phyloP scores from a whole-genome alignment of 2,113 vertebrate genomes.

The Onychostoma macrolepis region DNA sequence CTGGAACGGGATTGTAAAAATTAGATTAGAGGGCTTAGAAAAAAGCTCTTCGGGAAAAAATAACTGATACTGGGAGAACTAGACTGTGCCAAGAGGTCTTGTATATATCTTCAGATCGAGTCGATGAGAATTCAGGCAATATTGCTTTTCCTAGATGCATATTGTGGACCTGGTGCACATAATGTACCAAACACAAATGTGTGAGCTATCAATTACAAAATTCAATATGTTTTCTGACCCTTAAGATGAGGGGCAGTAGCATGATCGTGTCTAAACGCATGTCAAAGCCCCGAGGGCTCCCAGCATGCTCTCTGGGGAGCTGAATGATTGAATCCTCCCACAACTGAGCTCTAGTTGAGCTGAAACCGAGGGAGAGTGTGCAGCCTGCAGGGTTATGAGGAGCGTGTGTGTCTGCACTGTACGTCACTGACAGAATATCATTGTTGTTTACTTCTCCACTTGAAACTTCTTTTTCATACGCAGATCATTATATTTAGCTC shows the following conservation, averaged over 20 bases:
- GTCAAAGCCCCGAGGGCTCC: slow-evolving; percentile 8
- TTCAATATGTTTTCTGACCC: slow-evolving; percentile 22
- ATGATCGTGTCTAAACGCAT: background rate
- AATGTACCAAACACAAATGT: background rate
- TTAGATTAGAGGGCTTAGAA: background rate
- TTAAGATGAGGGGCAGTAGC: slow-evolving; percentile 10
- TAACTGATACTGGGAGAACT: background rate
- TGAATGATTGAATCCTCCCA: slow-evolving; percentile 8
- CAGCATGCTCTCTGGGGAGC: slow-evolving; percentile 1
- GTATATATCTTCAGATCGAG: background rate
- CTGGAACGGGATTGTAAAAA: background rate
- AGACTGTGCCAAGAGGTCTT: background rate
- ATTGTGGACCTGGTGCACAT: background rate
- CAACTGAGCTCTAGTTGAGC: slow-evolving; percentile 12
- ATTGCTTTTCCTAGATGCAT: background rate
- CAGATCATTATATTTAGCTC: background rate
- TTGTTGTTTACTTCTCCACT: background rate
- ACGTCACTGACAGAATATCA: background rate
- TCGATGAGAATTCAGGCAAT: background rate
- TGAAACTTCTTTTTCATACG: background rate
- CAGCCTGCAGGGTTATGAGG: slow-evolving; percentile 13
- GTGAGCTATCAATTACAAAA: slow-evolving; percentile 32
- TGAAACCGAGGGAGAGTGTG: slow-evolving; percentile 1
- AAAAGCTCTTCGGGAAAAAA: background rate
- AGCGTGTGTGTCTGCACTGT: background rate